Evolutionary conservation across 1,140 invertebrate genomes (phyloP).

Genomic region (Ganaspis sp.): DNA sequence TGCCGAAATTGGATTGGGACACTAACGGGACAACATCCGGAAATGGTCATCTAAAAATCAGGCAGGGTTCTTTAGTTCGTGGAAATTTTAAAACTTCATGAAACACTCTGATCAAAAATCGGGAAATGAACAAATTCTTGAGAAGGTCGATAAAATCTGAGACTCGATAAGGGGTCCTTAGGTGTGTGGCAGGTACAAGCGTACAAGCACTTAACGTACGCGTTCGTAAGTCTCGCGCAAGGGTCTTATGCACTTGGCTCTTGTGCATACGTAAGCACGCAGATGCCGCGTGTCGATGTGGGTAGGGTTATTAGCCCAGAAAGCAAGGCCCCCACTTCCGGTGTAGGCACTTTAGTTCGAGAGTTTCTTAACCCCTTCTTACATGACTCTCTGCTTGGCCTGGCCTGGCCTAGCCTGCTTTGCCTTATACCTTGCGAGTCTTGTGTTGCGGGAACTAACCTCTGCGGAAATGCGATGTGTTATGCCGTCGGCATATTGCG

Average conservation of each 20-base stretch:
- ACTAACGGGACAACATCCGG: too few relatives aligned
- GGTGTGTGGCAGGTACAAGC: constrained; percentile 30
- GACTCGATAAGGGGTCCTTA: constrained; percentile 65
- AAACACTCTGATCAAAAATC: constrained; percentile 65
- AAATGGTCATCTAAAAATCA: too few relatives aligned
- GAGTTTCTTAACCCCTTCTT: constrained; percentile 76
- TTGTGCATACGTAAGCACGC: constrained; percentile 59
- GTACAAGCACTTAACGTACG: constrained; percentile 29
- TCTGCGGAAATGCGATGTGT: not conserved
- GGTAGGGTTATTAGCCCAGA: constrained; percentile 77
- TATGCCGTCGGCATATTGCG: not conserved
- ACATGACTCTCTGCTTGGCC: constrained; percentile 58
- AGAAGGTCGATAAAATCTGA: constrained; percentile 67
- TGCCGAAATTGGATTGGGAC: too few relatives aligned
- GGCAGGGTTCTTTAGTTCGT: too few relatives aligned
- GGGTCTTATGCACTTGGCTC: constrained; percentile 44
- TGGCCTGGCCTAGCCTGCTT: constrained; percentile 59
- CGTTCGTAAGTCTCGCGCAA: constrained; percentile 38
- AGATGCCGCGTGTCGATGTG: constrained; percentile 68
- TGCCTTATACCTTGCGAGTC: constrained; percentile 43
- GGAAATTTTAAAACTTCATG: too few relatives aligned
- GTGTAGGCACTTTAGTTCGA: constrained; percentile 73
- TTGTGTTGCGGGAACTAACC: constrained; percentile 20
- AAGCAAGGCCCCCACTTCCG: constrained; percentile 76
- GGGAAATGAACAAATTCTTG: constrained; percentile 61